Conservation (phyloP, 92 coral and sea anemone species). For the Palythoa grandis region DNA sequence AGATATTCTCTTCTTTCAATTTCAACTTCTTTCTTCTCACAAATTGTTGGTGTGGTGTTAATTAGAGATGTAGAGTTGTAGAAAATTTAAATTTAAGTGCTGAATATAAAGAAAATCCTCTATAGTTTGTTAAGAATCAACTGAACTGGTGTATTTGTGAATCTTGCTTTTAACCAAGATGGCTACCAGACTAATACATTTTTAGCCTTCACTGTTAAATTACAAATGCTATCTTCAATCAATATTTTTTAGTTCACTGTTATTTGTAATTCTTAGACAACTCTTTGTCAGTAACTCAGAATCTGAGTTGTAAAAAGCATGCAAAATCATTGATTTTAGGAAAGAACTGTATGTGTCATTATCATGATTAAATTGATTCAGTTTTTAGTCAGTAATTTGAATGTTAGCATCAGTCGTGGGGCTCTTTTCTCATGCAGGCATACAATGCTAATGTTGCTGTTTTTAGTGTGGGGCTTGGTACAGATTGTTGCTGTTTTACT, state of each 20-base stretch:
- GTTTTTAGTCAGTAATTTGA: conserved; percentile 44
- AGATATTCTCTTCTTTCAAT: conserved; percentile 22
- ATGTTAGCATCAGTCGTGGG: conserved; percentile 20
- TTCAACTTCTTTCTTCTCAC: background rate
- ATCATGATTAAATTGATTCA: conserved; percentile 57
- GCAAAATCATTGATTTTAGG: conserved; percentile 32
- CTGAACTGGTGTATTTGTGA: background rate
- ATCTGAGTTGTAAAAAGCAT: background rate
- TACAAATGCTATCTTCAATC: conserved; percentile 16
- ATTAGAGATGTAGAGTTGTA: background rate
- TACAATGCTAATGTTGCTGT: conserved; percentile 14
- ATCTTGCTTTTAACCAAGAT: conserved; percentile 33
- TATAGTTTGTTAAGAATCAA: conserved; percentile 8
- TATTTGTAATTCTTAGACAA: background rate
- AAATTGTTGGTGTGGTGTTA: background rate
- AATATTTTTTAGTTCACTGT: conserved; percentile 31
- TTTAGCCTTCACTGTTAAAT: conserved; percentile 18
- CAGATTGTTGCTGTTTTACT: background rate
- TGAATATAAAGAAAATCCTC: background rate
- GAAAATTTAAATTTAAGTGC: background rate
- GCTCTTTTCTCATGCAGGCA: conserved; percentile 28
- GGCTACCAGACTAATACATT: conserved; percentile 36
- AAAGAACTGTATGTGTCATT: conserved; percentile 49
- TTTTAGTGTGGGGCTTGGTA: background rate
- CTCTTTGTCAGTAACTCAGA: background rate